Evolutionary conservation across 2,888 invertebrate species (phyloP).

Genomic region (Cheilosia impressa): DNA sequence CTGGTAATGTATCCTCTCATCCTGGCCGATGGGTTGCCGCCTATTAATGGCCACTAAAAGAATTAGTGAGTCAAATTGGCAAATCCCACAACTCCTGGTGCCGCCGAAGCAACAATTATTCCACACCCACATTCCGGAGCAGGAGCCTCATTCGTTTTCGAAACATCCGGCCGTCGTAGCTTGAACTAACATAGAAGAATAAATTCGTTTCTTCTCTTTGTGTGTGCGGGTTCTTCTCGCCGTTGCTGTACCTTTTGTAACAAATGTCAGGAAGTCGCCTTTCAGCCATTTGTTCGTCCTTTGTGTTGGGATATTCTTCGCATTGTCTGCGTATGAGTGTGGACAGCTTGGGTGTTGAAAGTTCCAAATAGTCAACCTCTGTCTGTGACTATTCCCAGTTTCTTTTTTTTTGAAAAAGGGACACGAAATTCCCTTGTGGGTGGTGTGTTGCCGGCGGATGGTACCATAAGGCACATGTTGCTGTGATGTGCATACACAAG

Average conservation of each 20-base stretch:
- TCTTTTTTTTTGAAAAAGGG: not conserved
- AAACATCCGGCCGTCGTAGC: not conserved
- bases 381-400: not conserved
- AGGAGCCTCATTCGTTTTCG: too few relatives aligned
- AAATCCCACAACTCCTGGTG: slow-evolving; percentile 27
- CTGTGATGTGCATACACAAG: not conserved
- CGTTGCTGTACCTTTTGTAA: slow-evolving; percentile 12
- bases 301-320: not conserved
- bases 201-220: slow-evolving; percentile 1
- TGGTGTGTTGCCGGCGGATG: not conserved
- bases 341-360: slow-evolving; percentile 11
- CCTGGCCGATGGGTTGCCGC: not conserved
- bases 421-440: slow-evolving; percentile 26
- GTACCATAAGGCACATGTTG: slow-evolving; percentile 52
- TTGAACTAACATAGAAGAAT: not conserved
- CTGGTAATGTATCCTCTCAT: slow-evolving; percentile 26
- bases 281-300: slow-evolving; percentile 13
- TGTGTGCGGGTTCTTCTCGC: not conserved
- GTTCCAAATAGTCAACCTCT: not conserved
- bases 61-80: slow-evolving; percentile 41
- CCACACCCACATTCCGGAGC: slow-evolving; percentile 7
- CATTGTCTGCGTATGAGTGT: slow-evolving; percentile 8
- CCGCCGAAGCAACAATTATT: slow-evolving; percentile 43
- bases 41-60: slow-evolving; percentile 34
- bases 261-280: slow-evolving; percentile 35